Base-by-base conservation (phyloP, 1,140 invertebrate species). In the Ips nitidus region DNA sequence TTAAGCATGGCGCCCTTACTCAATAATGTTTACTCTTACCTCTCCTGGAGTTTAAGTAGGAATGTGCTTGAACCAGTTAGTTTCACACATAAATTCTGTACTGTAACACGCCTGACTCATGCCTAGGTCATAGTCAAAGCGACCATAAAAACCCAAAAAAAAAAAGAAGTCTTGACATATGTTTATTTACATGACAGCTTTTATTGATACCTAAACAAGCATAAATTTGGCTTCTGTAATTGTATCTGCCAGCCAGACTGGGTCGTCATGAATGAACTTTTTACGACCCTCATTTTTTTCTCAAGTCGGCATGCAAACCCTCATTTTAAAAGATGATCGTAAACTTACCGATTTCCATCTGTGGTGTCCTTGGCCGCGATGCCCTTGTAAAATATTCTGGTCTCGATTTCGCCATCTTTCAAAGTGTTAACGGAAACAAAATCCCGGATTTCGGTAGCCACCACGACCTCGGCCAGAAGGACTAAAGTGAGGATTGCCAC, bases 281-380 rank as follows among this genome's bases (percentile, higher is more conserved):
- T 66, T 66, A 66, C 41, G 53, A 66, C 63, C 41, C 4, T 38
- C 41, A n/a, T 66, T 56, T 47, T 66, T 66, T 56, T 41, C 45
- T 7, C 39, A 52, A 8, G 45, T 22, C 39, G 52, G 47, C 40
- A 36, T 36, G n/a, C 8, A 38, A 41, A 22, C 7, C 37, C n/a
- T 64, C 1, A 2, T 61, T 45, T 43, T 47, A 22, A 61, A 38
- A 50, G 2, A 50, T 8, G 22, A 50, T 50, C 45, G 45, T 50
- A 42, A 4, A 64, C 83, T 83, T 75, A 86, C 84, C 83, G 81
- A 71, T 83, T 80, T 0, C 81, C 80, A 40, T 87, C 85, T 55
- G 82, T 83, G 0, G 87, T 89, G 76, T 89, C 87, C 74, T 89
- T 89, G 39, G 86, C 87, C 2, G 84, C 85, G 36, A 89, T 77